Conservation (phyloP, 2,888 invertebrate genomes). For the Andrena bucephala region DNA sequence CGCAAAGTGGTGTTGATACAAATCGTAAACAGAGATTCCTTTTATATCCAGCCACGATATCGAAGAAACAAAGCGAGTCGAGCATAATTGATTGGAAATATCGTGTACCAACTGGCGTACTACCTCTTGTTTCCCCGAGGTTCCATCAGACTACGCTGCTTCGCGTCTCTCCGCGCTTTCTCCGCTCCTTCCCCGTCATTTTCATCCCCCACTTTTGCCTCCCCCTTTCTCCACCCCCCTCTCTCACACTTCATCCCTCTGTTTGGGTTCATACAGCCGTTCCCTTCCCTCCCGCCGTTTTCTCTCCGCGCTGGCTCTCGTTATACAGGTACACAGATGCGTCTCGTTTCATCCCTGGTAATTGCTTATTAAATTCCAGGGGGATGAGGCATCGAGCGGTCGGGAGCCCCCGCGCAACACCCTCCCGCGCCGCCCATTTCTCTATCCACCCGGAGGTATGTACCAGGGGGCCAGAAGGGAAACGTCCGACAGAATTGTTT, state of each 20-base stretch:
- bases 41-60: constrained; percentile 2
- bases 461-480: constrained; percentile 63
- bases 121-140: constrained; percentile 41
- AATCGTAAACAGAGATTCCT: neutral
- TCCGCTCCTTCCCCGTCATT: neutral
- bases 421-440: constrained; percentile 57
- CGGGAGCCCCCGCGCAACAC: constrained; percentile 26
- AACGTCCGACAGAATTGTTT: constrained; percentile 79
- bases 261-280: constrained; percentile 60
- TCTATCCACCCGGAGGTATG: constrained; percentile 67
- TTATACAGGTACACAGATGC: constrained; percentile 80
- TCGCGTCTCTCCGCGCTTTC: constrained; percentile 52
- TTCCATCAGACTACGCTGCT: constrained; percentile 69
- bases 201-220: neutral
- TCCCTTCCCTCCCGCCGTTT: constrained; percentile 20
- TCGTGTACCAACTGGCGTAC: constrained; percentile 80
- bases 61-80: constrained; percentile 72
- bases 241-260: constrained; percentile 38
- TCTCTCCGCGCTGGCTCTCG: constrained; percentile 57
- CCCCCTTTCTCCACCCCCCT: constrained; percentile 34
- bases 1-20: neutral
- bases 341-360: constrained; percentile 82
- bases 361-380: constrained; percentile 83
- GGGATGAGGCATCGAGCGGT: constrained; percentile 67
- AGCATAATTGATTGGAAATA: constrained; percentile 80